A percentile compares a stretch with the other conserved stretches of the same genome.
These are phyloP conservation scores for Apodemus agrarius DNA, from an alignment of 2,797 vertebrate species.

Conservation along the genomic window DNA sequence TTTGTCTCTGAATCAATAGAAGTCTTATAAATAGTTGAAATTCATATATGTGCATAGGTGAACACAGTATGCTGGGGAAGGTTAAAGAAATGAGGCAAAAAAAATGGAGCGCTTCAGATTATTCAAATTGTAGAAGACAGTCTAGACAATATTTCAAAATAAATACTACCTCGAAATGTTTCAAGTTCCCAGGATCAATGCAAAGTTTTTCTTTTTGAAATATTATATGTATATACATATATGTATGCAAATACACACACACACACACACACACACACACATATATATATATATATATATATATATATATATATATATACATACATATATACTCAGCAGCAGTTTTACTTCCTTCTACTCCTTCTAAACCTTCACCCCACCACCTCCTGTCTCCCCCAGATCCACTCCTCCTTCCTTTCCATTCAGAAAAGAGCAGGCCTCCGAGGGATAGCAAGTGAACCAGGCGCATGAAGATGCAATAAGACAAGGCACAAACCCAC, in stretches of 20 bases:
- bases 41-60: background rate
- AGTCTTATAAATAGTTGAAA: background rate
- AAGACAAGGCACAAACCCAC: background rate
- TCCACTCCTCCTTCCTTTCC: background rate
- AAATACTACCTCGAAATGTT: background rate
- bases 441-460: background rate
- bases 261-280: too few relatives aligned
- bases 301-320: too few relatives aligned
- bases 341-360: background rate
- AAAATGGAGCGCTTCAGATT: background rate
- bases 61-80: background rate
- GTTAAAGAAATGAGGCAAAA: slow-evolving; percentile 2
- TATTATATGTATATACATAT: background rate
- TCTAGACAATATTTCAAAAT: slow-evolving; percentile 24
- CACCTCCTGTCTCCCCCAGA: background rate
- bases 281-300: too few relatives aligned
- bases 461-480: background rate
- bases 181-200: background rate
- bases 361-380: background rate
- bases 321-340: too few relatives aligned
- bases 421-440: background rate
- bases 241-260: too few relatives aligned
- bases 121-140: slow-evolving; percentile 18
- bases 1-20: background rate
- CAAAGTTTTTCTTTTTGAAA: background rate